Evolutionary conservation across 1,140 invertebrate species (phyloP).

Genomic region (Eumeta japonica): DNA sequence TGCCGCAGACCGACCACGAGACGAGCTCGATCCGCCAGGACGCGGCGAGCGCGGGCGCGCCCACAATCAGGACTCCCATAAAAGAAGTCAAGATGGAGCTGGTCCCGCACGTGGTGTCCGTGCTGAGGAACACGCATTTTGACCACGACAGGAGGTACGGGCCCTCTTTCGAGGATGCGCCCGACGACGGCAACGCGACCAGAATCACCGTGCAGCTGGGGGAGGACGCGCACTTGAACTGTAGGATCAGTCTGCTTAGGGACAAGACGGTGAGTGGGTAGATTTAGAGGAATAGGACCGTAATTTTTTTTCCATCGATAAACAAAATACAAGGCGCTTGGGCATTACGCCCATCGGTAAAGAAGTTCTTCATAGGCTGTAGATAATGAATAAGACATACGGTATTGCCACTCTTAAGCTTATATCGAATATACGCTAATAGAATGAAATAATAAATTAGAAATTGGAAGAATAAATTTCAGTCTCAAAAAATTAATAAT

Average conservation of each 20-base stretch:
- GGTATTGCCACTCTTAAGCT: no score
- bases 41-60: not conserved
- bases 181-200: slow-evolving; percentile 60
- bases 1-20: slow-evolving; percentile 33
- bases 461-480: no score
- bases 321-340: no score
- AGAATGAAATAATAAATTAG: no score
- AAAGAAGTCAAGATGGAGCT: slow-evolving; percentile 19
- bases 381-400: no score
- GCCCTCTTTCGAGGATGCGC: slow-evolving; percentile 66
- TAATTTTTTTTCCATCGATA: no score
- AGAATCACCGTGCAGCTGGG: slow-evolving; percentile 81
- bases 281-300: no score
- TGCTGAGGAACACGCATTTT: slow-evolving; percentile 52
- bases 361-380: no score
- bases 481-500: no score
- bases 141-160: slow-evolving; percentile 64
- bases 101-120: slow-evolving; percentile 38
- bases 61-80: slow-evolving; percentile 5
- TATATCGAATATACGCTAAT: no score
- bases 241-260: slow-evolving; percentile 77
- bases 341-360: no score
- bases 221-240: slow-evolving; percentile 76
- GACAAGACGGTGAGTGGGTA: slow-evolving; percentile 86
- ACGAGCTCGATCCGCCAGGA: slow-evolving; percentile 4